Percentiles rank a stretch among this genome's conserved stretches.
Evolutionary conservation across 2,888 invertebrate genomes (phyloP).

Genomic region (Pardosa pseudoannulata): DNA sequence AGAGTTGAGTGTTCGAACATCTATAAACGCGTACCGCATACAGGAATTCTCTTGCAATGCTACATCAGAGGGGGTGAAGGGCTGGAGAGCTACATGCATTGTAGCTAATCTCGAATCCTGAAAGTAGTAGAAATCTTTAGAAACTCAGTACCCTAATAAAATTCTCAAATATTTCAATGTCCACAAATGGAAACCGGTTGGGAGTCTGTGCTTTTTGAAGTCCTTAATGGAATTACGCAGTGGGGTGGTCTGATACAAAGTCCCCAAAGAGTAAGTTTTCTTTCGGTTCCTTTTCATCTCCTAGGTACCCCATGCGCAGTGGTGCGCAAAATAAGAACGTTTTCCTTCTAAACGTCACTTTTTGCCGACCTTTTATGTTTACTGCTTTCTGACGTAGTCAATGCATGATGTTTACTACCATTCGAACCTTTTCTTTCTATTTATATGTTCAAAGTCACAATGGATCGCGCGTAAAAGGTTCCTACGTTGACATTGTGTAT

Average conservation of each 20-base stretch:
- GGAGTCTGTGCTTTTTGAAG: neutral
- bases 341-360: neutral
- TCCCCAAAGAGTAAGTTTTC: constrained; percentile 25
- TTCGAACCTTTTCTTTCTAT: too few species aligned
- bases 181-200: neutral
- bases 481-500: too few species aligned
- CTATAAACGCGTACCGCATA: too few species aligned
- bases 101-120: too few species aligned
- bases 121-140: too few species aligned
- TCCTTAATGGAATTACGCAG: constrained; percentile 63
- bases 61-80: too few species aligned
- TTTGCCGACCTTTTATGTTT: neutral
- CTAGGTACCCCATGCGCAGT: neutral
- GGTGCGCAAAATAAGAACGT: neutral
- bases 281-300: constrained; percentile 8
- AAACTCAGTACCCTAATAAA: neutral
- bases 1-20: too few species aligned
- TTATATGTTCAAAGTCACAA: too few species aligned
- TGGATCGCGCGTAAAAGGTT: too few species aligned
- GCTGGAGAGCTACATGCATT: too few species aligned
- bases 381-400: constrained; percentile 24
- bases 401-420: constrained; percentile 52
- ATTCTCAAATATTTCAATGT: neutral
- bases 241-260: constrained; percentile 41
- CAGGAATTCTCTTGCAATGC: too few species aligned